Evolutionary conservation across 2,888 invertebrate species (phyloP), one percentile per base, ranked within the genome.

Genomic region (Eurytoma adleriae): DNA sequence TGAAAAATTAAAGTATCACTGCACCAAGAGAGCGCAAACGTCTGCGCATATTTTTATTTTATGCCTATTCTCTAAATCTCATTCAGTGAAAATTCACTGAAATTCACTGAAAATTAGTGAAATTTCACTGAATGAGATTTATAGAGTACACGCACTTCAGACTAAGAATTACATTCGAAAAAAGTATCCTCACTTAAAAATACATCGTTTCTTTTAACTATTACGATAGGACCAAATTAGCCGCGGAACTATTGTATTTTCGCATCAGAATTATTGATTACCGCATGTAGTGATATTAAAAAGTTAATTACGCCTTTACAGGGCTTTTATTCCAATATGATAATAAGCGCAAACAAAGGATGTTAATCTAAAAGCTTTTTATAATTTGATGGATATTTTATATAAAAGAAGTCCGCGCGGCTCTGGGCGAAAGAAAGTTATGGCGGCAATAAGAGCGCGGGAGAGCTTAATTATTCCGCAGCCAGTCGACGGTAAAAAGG

Each of bases 351-450:
- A 61, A 73, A 68, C 67, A 68, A 61, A 72, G 61, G 67, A 20
- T 59, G 2, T 1, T 59, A 40, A 72, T 61, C 72, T 61, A 59
- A 73, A 72, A 73, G 68, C 72, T 72, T 72, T 59, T 59, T 66
- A 57, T 59, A 72, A 78, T 78, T 72, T 54, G 67, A 54, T 54
- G 68, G 73, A 73, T 68, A 68, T 62, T 61, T 78, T 59, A 71
- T 66, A 59, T 56, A 57, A 64, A 66, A 71, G 59, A 40, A 59
- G 59, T 16, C 16, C 7, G 13, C 5, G 13, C 52, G 59, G 59
- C 3, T 20, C 10, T 3, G 69, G 14, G 5, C 2, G 4, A 30
- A 30, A 30, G 30, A 30, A 30, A 30, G 4, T 30, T 3, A 30
- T 30, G 30, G 30, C 30, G 30, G 30, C 30, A 30, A 30, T 30